phyloP scores from a whole-genome alignment of 2,113 vertebrate genomes.

The Panurus biarmicus region DNA sequence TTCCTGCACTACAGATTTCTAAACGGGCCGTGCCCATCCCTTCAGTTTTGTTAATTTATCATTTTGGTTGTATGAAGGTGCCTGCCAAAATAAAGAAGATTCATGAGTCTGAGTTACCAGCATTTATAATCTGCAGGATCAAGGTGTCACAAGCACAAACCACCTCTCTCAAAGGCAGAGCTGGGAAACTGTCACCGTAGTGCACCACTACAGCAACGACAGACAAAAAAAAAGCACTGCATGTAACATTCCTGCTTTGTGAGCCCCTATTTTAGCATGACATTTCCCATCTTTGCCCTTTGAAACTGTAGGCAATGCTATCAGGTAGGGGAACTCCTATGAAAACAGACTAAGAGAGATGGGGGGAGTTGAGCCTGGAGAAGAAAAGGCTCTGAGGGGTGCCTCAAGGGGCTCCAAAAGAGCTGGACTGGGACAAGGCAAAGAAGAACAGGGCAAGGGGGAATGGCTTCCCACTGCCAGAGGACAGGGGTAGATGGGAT shows the following conservation, averaged over 20 bases:
- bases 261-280: not conserved
- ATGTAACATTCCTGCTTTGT: accelerated
- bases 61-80: not conserved
- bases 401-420: not conserved
- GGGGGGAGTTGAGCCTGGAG: not conserved
- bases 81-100: not conserved
- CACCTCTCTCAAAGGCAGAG: not conserved
- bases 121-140: not conserved
- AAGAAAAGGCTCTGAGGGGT: not conserved
- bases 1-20: not conserved
- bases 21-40: not conserved
- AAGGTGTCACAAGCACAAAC: not conserved
- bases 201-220: not conserved
- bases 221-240: not conserved
- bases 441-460: not conserved
- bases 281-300: not conserved
- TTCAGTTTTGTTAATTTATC: not conserved
- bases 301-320: not conserved
- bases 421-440: not conserved
- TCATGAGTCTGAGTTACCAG: not conserved
- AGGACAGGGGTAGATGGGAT: not conserved
- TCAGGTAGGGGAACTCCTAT: not conserved
- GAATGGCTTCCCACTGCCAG: not conserved
- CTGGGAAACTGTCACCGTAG: not conserved
- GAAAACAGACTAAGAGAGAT: not conserved